Base-by-base conservation (phyloP, 2,888 invertebrate genomes). In the Cerastis rubricosa region DNA sequence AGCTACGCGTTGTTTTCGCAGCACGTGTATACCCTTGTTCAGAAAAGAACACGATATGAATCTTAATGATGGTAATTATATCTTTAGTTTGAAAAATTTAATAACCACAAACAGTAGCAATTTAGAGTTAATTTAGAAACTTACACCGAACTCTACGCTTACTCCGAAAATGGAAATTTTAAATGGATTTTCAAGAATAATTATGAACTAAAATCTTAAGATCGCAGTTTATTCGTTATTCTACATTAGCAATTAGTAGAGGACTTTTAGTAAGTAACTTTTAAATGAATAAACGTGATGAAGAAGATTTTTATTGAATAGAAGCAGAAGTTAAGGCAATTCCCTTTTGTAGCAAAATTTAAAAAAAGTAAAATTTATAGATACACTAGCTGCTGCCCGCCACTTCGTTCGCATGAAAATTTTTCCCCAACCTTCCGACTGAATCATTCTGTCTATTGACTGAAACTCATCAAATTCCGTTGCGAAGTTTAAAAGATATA, bases 51-150 rank as follows among this genome's bases (percentile, higher is more conserved):
- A 54, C 25, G 61, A 14, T 14, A 40, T 35, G 68, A 73, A 81
- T 66, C 49, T 70, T 75, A 75, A 84, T 70, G 29, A 47, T 12
- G 19, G 14, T 25, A 43, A 45, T 66, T 54, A 54, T 9, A 61
- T 40, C 2, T 40, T 73, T 57, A 22, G 51, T 35, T 29, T 35
- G 25, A 35, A 57, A 80, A 64, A 65, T 3, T 71, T 68, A 71
- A 54, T 35, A 68, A 61, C n/a, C 17, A n/a, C 14, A 57, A 71
- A 70, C 12, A 29, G 49, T 17, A 47, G 45, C 29, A 66, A 45
- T 14, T 43, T 17, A 19, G 25, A 19, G 47, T 61, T 43, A 54
- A 71, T 49, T 74, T 74, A 12, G 9, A 71, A 80, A 45, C 12
- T 35, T 3, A 35, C 35, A 35, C 35, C 1, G 35, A 35, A n/a